These are phyloP conservation scores for Scaptomyza pallida DNA, from an alignment of 1,140 invertebrate species.

Conservation along the genomic window DNA sequence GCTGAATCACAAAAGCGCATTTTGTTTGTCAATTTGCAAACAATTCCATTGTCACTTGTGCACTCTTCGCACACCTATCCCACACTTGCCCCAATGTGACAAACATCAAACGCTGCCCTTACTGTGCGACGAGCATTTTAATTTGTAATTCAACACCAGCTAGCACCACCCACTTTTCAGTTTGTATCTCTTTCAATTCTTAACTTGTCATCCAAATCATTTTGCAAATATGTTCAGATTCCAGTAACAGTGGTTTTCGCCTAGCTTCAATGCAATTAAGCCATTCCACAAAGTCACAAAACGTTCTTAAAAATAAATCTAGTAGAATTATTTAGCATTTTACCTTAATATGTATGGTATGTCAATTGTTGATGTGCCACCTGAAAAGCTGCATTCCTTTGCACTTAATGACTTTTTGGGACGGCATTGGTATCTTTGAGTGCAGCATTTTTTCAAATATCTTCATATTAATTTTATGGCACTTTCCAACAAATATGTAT, in stretches of 20 bases:
- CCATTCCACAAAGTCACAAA: neutral
- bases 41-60: slow-evolving; percentile 51
- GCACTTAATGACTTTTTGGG: too few species aligned
- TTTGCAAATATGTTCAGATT: neutral
- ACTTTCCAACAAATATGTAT: too few species aligned
- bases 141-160: slow-evolving; percentile 58
- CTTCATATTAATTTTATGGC: too few species aligned
- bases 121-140: slow-evolving; percentile 50
- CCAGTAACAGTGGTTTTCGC: neutral
- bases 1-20: slow-evolving; percentile 43
- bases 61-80: slow-evolving; percentile 1
- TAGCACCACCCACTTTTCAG: slow-evolving; percentile 14
- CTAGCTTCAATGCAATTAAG: too few species aligned
- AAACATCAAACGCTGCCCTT: slow-evolving; percentile 48
- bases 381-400: too few species aligned
- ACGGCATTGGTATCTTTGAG: too few species aligned
- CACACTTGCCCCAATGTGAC: neutral
- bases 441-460: too few species aligned
- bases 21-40: slow-evolving; percentile 47
- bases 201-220: neutral
- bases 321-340: too few species aligned
- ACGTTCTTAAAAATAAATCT: too few species aligned
- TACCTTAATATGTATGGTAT: too few species aligned
- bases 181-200: slow-evolving; percentile 9
- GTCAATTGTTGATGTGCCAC: too few species aligned